A percentile compares a stretch with the other conserved stretches of the same genome.
phyloP scores from a whole-genome alignment of 2,888 invertebrate genomes.

The Leptogaster cylindrica region DNA sequence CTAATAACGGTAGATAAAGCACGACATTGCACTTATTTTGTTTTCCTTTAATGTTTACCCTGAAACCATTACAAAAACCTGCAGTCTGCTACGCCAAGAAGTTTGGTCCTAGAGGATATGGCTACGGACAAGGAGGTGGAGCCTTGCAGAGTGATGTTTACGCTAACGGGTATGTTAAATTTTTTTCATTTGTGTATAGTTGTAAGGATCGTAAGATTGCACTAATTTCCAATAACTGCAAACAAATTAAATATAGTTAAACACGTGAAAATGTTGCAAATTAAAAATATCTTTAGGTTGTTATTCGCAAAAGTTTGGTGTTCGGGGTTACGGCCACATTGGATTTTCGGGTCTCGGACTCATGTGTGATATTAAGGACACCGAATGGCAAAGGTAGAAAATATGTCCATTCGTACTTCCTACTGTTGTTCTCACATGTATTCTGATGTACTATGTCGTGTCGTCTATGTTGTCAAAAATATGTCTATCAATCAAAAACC shows the following conservation, averaged over 20 bases:
- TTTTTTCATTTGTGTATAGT: no score
- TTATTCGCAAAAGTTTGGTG: slow-evolving; percentile 95
- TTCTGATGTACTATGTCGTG: background rate
- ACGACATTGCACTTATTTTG: slow-evolving; percentile 13
- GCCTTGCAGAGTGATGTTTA: slow-evolving; percentile 89
- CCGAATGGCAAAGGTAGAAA: slow-evolving; percentile 74
- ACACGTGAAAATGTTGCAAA: background rate
- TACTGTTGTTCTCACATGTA: background rate
- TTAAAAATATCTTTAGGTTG: slow-evolving; percentile 70
- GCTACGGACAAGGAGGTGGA: slow-evolving; percentile 96
- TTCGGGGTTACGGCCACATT: slow-evolving; percentile 91
- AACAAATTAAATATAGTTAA: background rate
- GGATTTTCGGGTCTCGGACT: slow-evolving; percentile 84
- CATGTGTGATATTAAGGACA: slow-evolving; percentile 83
- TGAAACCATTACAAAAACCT: slow-evolving; percentile 22
- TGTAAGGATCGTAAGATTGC: no score
- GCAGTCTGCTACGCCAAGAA: slow-evolving; percentile 95
- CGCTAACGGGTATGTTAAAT: slow-evolving; percentile 76
- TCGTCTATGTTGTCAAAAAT: background rate
- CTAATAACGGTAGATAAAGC: slow-evolving; percentile 22
- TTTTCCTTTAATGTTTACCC: slow-evolving; percentile 38
- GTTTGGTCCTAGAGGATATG: slow-evolving; percentile 97
- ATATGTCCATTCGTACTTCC: background rate
- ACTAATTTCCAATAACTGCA: background rate
- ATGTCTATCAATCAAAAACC: background rate